phyloP scores from a whole-genome alignment of 2,888 invertebrate genomes.

The Ormyrus labotus region DNA sequence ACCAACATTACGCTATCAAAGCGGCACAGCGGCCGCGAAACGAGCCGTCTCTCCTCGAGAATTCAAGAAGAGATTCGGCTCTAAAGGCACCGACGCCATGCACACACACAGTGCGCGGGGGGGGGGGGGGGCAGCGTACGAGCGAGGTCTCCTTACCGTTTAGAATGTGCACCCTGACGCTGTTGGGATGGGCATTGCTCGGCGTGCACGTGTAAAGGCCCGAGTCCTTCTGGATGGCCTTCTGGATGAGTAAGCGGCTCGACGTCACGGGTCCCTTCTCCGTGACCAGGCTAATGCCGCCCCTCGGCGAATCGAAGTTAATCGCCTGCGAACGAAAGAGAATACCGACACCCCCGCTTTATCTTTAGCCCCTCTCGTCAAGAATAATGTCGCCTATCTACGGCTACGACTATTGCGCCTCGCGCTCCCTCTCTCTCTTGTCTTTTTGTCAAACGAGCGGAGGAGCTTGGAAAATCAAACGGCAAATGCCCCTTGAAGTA shows the following conservation, averaged over 20 bases:
- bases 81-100: background rate
- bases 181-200: constrained; percentile 88
- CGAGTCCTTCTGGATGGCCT: constrained; percentile 87
- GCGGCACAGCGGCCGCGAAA: too few species aligned
- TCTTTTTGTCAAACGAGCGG: background rate
- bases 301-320: constrained; percentile 93
- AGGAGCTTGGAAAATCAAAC: too few species aligned
- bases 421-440: background rate
- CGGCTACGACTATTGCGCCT: too few species aligned
- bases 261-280: constrained; percentile 91
- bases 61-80: too few species aligned
- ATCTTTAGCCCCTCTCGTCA: background rate
- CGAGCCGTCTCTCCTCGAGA: too few species aligned
- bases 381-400: background rate
- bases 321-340: constrained; percentile 81
- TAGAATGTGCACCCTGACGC: constrained; percentile 89
- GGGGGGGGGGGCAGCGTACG: background rate
- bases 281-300: constrained; percentile 91
- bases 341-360: background rate
- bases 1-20: too few species aligned
- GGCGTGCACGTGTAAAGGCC: constrained; percentile 91
- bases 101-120: background rate
- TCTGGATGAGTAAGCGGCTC: constrained; percentile 88
- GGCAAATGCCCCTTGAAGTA: too few species aligned
- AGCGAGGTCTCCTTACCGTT: constrained; percentile 82